These are phyloP conservation scores for Phyllostomus hastatus DNA, from an alignment of 2,113 vertebrate genomes.

Conservation along the genomic window DNA sequence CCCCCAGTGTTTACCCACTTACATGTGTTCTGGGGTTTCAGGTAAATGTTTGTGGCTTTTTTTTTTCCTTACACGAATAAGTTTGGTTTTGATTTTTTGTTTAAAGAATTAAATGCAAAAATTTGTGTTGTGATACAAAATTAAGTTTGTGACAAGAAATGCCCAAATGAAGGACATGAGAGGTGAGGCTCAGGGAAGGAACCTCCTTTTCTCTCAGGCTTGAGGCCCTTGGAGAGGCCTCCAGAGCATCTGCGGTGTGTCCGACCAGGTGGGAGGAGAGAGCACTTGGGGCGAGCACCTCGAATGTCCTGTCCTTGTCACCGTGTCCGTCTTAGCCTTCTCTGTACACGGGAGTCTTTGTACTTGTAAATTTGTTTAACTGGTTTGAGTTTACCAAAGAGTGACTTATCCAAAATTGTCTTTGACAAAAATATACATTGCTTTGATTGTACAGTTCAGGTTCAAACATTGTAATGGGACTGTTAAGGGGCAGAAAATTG, in stretches of 20 bases:
- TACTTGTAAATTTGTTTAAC: constrained; percentile 78
- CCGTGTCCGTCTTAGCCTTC: constrained; percentile 76
- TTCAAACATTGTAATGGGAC: constrained; percentile 77
- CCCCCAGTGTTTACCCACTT: constrained; percentile 75
- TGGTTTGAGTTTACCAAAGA: constrained; percentile 90
- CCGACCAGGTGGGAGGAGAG: constrained; percentile 64
- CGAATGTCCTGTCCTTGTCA: constrained; percentile 76
- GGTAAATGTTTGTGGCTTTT: constrained; percentile 72
- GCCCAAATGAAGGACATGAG: constrained; percentile 71
- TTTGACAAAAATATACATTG: constrained; percentile 81
- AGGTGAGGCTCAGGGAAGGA: constrained; percentile 75
- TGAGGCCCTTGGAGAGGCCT: constrained; percentile 62
- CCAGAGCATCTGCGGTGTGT: constrained; percentile 47
- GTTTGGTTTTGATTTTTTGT: constrained; percentile 66
- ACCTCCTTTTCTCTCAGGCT: constrained; percentile 65
- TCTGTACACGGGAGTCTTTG: constrained; percentile 72
- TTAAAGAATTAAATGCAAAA: constrained; percentile 74
- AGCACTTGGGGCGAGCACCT: constrained; percentile 51
- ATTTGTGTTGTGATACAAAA: constrained; percentile 66
- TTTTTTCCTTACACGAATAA: constrained; percentile 69
- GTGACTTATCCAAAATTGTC: constrained; percentile 88
- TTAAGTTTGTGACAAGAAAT: constrained; percentile 76
- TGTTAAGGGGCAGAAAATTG: constrained; percentile 76
- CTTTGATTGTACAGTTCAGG: constrained; percentile 86
- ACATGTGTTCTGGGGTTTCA: constrained; percentile 75